Base-by-base conservation (phyloP, 2,797 vertebrate genomes). In the Anableps anableps region DNA sequence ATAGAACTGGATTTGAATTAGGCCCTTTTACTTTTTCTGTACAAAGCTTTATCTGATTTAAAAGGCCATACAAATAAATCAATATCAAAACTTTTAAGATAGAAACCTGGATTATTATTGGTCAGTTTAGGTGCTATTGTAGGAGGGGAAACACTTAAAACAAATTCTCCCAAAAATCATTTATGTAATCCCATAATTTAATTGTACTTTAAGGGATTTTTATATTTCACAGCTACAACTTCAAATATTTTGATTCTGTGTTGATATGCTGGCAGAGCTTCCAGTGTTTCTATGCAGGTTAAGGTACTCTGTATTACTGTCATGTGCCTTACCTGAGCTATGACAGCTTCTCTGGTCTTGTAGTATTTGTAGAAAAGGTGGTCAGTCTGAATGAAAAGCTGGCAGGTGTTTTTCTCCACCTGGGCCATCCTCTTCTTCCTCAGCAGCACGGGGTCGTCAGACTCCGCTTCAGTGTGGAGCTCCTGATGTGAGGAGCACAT, bases 331-430 rank as follows among this genome's bases (percentile, higher is more conserved):
- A 95, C 98, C 98, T 99, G 99, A 77, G 98, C 98, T 50, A 99
- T 99, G 86, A 99, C 99, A 41, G 99, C 98, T 94, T 99, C 98
- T 87, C 98, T 96, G 81, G 96, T 97, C 93, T 97, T 98, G 71
- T 99, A 99, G 87, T 97, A 97, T 78, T 97, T 97, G 91, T 72
- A 99, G 92, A 99, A 99, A 36, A 99, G 96, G 87, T 99, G 98
- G 93, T 99, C 98, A 0, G 99, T 99, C 94, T 99, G 99, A 88
- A 99, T 99, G 86, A 98, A 99, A 10, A 99, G 97, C 93, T 99
- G 98, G 81, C 98, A 99, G 0, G 98, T 99, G 91, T 99, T 99
- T 88, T 97, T 99, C 93, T 99, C 98, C 64, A 95, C 96, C 93
- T 97, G 96, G 19, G 97, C 95, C 88, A 98, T 98, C 91, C 98